Percentiles rank a stretch among this genome's conserved stretches.
Evolutionary conservation across 2,797 vertebrate species (phyloP).

Genomic region (Ceyx erithaca): DNA sequence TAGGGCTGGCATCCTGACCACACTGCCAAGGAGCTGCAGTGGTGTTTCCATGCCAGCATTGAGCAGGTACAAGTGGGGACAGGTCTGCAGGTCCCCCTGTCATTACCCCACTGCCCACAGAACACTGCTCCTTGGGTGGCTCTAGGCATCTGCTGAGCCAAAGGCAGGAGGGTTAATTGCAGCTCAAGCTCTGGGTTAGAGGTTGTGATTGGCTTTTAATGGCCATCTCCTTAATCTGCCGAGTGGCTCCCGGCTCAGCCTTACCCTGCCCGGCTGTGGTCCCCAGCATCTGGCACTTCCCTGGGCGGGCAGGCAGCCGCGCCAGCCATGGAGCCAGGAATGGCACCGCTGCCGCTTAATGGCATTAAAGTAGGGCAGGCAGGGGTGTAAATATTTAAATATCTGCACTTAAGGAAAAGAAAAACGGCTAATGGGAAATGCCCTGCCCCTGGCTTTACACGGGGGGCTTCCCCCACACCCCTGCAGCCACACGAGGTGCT

Average conservation of each 20-base stretch:
- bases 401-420: constrained; percentile 17
- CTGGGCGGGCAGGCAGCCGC: not conserved
- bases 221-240: not conserved
- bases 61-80: fast-evolving
- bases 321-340: not conserved
- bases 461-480: not conserved
- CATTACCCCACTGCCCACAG: not conserved
- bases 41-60: fast-evolving
- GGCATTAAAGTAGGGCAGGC: constrained; percentile 67
- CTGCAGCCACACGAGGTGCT: fast-evolving
- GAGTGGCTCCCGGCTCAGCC: not conserved
- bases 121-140: not conserved
- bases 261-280: not conserved
- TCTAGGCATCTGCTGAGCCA: fast-evolving
- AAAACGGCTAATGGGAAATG: not conserved
- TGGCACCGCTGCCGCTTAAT: not conserved
- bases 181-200: not conserved
- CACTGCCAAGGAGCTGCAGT: fast-evolving
- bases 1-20: not conserved
- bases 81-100: not conserved
- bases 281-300: not conserved
- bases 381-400: constrained; percentile 65
- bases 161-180: not conserved
- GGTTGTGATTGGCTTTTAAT: constrained; percentile 8
- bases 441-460: not conserved